phyloP scores from a whole-genome alignment of 2,888 invertebrate species.

The Nomada lathburiana region DNA sequence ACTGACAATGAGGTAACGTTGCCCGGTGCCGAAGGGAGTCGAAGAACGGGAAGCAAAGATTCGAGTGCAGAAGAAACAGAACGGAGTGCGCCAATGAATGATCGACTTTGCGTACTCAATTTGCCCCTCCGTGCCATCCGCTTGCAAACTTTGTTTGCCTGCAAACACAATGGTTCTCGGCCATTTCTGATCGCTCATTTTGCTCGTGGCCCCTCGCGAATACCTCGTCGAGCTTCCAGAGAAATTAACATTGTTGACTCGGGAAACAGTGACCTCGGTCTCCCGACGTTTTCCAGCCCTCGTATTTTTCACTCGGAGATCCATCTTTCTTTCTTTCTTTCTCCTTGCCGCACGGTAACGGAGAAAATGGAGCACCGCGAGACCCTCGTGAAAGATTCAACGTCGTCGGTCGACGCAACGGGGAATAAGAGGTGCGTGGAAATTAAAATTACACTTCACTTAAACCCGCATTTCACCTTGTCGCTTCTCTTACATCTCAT shows the following conservation, averaged over 20 bases:
- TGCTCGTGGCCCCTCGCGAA: conserved; percentile 1
- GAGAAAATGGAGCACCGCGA: too few species aligned
- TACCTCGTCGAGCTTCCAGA: conserved; percentile 31
- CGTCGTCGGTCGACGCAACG: too few species aligned
- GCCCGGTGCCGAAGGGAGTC: too few species aligned
- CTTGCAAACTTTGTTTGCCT: conserved; percentile 52
- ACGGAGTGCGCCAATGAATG: conserved; percentile 39
- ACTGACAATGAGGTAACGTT: too few species aligned
- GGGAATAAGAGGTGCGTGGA: too few species aligned
- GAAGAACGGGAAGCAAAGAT: not conserved
- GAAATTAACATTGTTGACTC: conserved; percentile 58
- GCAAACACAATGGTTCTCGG: conserved; percentile 54
- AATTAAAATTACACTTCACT: too few species aligned
- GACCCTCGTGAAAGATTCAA: too few species aligned
- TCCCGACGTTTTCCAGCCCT: conserved; percentile 6
- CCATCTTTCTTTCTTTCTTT: not conserved
- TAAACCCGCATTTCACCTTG: too few species aligned
- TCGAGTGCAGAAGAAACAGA: not conserved
- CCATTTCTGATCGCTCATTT: conserved; percentile 48
- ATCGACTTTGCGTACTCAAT: conserved; percentile 57
- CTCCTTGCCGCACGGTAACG: too few species aligned
- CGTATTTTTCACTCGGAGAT: not conserved
- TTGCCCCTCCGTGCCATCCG: conserved; percentile 52
- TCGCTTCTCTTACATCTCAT: too few species aligned
- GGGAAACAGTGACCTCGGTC: conserved; percentile 38